Evolutionary conservation across 2,113 vertebrate genomes (phyloP).

Genomic region (Procavia capensis): DNA sequence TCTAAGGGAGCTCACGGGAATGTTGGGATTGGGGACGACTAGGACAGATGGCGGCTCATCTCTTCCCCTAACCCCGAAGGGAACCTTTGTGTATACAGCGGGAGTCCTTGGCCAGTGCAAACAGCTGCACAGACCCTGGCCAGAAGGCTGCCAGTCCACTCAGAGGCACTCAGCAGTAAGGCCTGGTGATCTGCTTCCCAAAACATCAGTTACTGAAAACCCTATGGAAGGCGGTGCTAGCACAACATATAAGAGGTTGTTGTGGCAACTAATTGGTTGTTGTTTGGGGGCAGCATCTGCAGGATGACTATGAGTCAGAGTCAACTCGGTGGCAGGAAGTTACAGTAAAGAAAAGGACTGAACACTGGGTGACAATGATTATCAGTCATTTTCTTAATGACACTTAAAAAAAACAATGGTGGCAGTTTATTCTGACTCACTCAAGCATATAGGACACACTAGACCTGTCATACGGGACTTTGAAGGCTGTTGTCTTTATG

Average conservation of each 20-base stretch:
- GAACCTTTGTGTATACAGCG: not conserved
- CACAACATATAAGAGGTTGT: not conserved
- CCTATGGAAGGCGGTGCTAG: not conserved
- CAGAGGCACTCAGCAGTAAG: not conserved
- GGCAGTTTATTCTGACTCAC: not conserved
- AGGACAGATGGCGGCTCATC: not conserved
- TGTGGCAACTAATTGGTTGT: not conserved
- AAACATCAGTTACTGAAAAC: not conserved
- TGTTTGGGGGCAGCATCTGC: not conserved
- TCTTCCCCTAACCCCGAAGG: not conserved
- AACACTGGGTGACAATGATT: not conserved
- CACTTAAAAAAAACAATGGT: constrained; percentile 37
- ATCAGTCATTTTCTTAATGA: not conserved
- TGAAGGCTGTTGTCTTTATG: not conserved
- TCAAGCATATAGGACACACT: not conserved
- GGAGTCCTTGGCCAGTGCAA: not conserved
- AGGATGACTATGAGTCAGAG: no score
- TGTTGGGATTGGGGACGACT: not conserved
- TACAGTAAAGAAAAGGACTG: not conserved
- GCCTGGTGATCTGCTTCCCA: not conserved
- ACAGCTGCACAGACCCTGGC: no score
- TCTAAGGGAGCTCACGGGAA: not conserved
- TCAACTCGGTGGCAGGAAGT: no score
- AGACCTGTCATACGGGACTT: not conserved
- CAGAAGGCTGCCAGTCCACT: not conserved